phyloP scores from a whole-genome alignment of 2,797 vertebrate genomes.

The Argentina silus region DNA sequence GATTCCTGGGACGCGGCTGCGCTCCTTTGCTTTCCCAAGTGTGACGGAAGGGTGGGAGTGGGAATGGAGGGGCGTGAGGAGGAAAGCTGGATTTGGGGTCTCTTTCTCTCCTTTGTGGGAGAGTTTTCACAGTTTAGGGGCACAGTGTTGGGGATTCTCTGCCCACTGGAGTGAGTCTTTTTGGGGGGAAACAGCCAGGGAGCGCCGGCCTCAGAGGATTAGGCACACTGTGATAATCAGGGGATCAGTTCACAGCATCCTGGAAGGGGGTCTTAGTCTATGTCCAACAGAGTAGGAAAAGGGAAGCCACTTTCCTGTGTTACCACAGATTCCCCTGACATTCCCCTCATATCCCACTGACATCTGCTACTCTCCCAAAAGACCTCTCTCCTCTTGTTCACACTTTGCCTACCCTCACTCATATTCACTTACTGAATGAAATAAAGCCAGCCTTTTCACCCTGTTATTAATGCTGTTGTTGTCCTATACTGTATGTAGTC shows the following conservation, averaged over 20 bases:
- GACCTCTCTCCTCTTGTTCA: constrained; percentile 1
- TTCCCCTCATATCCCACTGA: constrained; percentile 49
- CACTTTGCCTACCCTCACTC: too few relatives aligned
- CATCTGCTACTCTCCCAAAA: constrained; percentile 48
- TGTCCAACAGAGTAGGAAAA: constrained; percentile 68
- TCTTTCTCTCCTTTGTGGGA: constrained; percentile 73
- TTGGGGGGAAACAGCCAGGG: constrained; percentile 51
- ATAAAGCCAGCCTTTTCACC: too few relatives aligned
- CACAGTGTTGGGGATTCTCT: constrained; percentile 77
- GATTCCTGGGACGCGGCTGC: constrained; percentile 79
- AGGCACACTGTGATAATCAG: constrained; percentile 81
- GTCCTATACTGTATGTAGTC: background rate
- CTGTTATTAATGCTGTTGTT: too few relatives aligned
- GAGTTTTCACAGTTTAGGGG: constrained; percentile 85
- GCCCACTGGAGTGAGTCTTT: constrained; percentile 81
- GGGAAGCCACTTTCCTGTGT: constrained; percentile 69
- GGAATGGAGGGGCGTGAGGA: constrained; percentile 24
- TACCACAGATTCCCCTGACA: constrained; percentile 52
- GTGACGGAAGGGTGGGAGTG: constrained; percentile 72
- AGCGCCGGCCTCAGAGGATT: constrained; percentile 75
- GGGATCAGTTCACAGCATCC: constrained; percentile 79
- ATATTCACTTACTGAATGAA: too few relatives aligned
- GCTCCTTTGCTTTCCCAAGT: constrained; percentile 82
- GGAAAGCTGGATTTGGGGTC: constrained; percentile 63
- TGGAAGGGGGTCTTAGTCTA: constrained; percentile 74